Conservation (phyloP, 2,797 vertebrate genomes). For the Gymnodraco acuticeps region DNA sequence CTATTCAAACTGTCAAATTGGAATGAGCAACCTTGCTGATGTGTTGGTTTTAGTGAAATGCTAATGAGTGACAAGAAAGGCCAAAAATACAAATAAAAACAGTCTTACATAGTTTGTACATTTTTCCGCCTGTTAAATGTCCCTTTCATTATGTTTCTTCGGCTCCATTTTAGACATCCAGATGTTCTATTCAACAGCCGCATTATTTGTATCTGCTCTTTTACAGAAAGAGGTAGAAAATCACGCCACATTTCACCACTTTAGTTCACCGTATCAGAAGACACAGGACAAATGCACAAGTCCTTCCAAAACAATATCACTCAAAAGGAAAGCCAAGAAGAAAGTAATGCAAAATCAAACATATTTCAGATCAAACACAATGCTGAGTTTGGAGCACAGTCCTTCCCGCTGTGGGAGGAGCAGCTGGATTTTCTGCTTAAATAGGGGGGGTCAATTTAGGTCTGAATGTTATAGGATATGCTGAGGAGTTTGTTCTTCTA, state of each 20-base stretch:
- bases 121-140: too few species aligned
- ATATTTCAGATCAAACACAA: slow-evolving; percentile 20
- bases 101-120: neutral
- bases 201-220: too few species aligned
- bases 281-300: neutral
- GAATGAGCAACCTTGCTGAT: neutral
- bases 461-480: slow-evolving; percentile 10
- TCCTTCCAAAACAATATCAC: too few species aligned
- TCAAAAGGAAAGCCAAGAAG: too few species aligned
- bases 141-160: too few species aligned
- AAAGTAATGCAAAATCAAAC: too few species aligned
- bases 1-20: neutral
- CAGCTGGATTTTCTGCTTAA: slow-evolving; percentile 44
- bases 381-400: slow-evolving; percentile 10
- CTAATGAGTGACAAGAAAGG: neutral
- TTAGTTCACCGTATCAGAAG: neutral
- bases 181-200: too few species aligned
- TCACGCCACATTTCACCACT: neutral
- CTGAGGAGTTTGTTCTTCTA: slow-evolving; percentile 11
- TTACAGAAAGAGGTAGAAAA: neutral
- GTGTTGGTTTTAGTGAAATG: neutral
- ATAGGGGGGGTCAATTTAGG: slow-evolving; percentile 5
- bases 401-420: slow-evolving; percentile 24
- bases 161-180: too few species aligned
- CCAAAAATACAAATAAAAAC: neutral